Evolutionary conservation across 2,113 vertebrate species (phyloP).

Genomic region (Labrus mixtus): DNA sequence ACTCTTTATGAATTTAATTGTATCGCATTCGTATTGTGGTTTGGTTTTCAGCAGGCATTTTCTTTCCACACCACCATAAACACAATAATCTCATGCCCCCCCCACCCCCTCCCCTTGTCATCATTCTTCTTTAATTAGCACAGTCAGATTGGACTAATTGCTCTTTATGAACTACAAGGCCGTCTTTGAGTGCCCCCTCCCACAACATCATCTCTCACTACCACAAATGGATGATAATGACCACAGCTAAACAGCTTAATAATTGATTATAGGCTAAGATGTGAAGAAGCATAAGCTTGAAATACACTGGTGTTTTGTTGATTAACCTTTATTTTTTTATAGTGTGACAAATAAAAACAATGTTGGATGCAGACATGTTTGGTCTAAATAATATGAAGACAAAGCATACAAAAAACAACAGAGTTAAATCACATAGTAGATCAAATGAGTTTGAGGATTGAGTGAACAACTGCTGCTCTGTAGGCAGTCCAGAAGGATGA

Average conservation of each 20-base stretch:
- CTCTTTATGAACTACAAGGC: conserved; percentile 75
- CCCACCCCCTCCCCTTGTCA: conserved; percentile 34
- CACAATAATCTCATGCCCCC: conserved; percentile 39
- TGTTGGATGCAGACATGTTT: background rate
- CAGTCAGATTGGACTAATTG: conserved; percentile 76
- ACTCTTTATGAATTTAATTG: background rate
- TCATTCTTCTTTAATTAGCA: conserved; percentile 72
- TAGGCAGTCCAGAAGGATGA: background rate
- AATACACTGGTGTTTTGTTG: background rate
- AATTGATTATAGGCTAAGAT: conserved; percentile 55
- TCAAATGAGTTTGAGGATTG: background rate
- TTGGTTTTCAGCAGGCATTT: conserved; percentile 23
- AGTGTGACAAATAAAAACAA: background rate
- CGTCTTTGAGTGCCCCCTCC: conserved; percentile 55
- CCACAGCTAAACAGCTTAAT: conserved; percentile 51
- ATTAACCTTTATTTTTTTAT: background rate
- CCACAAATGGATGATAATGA: conserved; percentile 64
- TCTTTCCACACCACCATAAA: conserved; percentile 22
- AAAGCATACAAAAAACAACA: background rate
- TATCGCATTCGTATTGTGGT: background rate
- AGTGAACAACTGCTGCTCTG: background rate
- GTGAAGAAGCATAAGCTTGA: conserved; percentile 2
- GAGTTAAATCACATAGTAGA: background rate
- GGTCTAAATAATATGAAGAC: background rate
- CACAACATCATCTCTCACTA: conserved; percentile 58